Conservation (phyloP, 2,888 invertebrate species). For the Ophraella communa region DNA sequence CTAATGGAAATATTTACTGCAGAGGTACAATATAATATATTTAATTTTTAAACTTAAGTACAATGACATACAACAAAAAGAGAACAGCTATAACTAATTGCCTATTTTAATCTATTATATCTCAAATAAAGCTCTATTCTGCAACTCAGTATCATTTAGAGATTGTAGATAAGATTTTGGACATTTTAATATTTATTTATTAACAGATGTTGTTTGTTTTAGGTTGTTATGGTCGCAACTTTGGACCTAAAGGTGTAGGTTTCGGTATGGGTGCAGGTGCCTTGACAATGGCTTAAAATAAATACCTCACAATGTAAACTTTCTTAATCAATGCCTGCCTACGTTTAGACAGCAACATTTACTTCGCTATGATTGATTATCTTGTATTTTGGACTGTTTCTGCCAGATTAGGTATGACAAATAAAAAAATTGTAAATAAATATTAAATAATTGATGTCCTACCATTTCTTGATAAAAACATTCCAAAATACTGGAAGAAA, state of each 20-base stretch:
- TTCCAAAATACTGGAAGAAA: constrained; percentile 24
- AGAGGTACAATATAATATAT: constrained; percentile 58
- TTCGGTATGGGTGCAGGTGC: constrained; percentile 91
- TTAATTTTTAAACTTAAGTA: not conserved
- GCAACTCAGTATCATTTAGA: no score
- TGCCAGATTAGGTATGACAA: not conserved
- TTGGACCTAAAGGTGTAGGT: constrained; percentile 88
- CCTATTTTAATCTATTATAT: no score
- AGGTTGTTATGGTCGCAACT: constrained; percentile 85
- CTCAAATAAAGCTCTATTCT: no score
- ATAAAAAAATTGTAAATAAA: not conserved
- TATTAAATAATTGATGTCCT: not conserved
- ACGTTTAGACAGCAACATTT: constrained; percentile 1
- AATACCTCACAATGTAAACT: constrained; percentile 16
- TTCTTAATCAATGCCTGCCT: constrained; percentile 43
- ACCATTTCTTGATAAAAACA: constrained; percentile 13
- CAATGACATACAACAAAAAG: no score
- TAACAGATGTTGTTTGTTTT: constrained; percentile 15
- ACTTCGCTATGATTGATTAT: constrained; percentile 21
- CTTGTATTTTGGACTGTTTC: constrained; percentile 28
- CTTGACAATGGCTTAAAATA: constrained; percentile 80
- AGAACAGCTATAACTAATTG: no score
- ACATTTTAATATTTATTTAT: no score
- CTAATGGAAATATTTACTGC: constrained; percentile 93
- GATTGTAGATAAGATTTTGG: not conserved